Base-by-base conservation (phyloP, 2,888 invertebrate genomes). In the Acrocyrtus sp. region DNA sequence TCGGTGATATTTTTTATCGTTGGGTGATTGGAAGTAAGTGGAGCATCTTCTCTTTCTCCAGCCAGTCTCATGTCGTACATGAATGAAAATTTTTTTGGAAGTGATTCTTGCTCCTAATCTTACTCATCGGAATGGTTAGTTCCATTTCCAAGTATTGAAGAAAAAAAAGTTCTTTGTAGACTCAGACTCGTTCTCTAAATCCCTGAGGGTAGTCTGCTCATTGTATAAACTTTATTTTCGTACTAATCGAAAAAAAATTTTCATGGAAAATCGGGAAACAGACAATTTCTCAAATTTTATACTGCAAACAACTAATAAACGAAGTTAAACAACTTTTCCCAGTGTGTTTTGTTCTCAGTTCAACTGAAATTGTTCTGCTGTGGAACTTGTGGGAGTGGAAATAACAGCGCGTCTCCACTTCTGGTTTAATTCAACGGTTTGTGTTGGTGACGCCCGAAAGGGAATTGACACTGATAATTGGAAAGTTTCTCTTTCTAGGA, bases 401-500 rank as follows among this genome's bases (percentile, higher is more conserved):
- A 34, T n/a, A 19, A 10, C 34, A 27, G 1, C 21, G 45, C 24
- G 10, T n/a, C n/a, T n/a, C n/a, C 5, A 12, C 34, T 5, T 34
- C 34, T 34, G 34, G 6, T 34, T 34, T 34, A 5, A 34, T 34
- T 34, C 34, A 34, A 34, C 43, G n/a, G 27, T 21, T 1, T 21
- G n/a, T n/a, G n/a, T n/a, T n/a, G 41, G 54, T 24, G 21, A 41
- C 47, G 27, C 54, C 3, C n/a, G 10, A 56, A 26, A n/a, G n/a
- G n/a, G n/a, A n/a, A 53, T 26, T 54, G 65, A 65, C 45, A 65
- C 34, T 54, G 19, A 22, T 63, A 63, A 63, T 54, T 63, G 41
- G 43, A 63, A 63, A 63, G 53, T 63, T 63, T n/a, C 6, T 34
- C 12, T 34, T 34, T 12, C 34, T 34, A n/a, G 34, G 34, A 34